These are phyloP conservation scores for Apeltes quadracus DNA, from an alignment of 2,113 vertebrate genomes.

Conservation along the genomic window DNA sequence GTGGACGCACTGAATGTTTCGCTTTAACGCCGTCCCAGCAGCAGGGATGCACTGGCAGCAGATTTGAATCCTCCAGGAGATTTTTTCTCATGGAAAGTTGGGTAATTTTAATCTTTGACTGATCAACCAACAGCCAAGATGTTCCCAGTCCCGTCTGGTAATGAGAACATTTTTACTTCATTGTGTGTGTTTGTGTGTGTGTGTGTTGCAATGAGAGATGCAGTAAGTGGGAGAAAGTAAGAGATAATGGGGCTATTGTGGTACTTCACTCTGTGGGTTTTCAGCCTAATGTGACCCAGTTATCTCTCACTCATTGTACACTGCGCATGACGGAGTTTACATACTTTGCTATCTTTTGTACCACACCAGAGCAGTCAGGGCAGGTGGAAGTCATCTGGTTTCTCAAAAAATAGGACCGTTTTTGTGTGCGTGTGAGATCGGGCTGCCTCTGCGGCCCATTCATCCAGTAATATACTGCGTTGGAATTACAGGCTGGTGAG, in stretches of 20 bases:
- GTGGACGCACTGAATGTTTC: constrained; percentile 28
- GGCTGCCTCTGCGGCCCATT: constrained; percentile 41
- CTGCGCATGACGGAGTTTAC: constrained; percentile 1
- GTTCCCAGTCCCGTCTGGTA: constrained; percentile 47
- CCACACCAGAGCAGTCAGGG: constrained; percentile 7
- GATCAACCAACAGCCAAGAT: constrained; percentile 28
- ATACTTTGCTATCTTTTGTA: not conserved
- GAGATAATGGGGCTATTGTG: constrained; percentile 64
- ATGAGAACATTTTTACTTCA: constrained; percentile 46
- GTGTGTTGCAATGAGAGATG: not conserved
- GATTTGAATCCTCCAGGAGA: constrained; percentile 25
- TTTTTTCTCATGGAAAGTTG: constrained; percentile 19
- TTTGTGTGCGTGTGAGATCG: constrained; percentile 39
- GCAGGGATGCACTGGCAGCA: constrained; percentile 20
- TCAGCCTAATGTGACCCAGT: constrained; percentile 27
- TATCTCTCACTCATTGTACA: constrained; percentile 16
- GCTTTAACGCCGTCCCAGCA: constrained; percentile 28
- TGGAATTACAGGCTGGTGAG: constrained; percentile 33
- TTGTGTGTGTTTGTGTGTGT: constrained; percentile 5
- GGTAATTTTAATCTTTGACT: constrained; percentile 43
- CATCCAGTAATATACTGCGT: constrained; percentile 30
- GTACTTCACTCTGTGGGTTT: constrained; percentile 15
- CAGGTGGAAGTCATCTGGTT: constrained; percentile 46
- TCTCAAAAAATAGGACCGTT: constrained; percentile 51
- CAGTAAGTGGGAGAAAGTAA: constrained; percentile 9